phyloP scores from a whole-genome alignment of 2,888 invertebrate genomes.

The Yponomeuta evonymella region DNA sequence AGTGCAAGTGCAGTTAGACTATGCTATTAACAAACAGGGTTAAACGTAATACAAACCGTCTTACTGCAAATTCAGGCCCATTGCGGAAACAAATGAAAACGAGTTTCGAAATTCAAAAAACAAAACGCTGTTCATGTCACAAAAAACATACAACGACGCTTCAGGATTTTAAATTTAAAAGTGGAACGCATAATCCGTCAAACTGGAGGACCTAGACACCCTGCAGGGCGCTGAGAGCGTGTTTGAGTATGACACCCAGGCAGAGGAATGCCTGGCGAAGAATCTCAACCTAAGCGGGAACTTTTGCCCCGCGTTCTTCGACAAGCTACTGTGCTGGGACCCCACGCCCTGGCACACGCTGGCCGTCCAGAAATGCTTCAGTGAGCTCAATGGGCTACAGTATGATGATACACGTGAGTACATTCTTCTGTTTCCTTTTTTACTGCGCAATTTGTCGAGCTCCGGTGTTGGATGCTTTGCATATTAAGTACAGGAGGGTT shows the following conservation, averaged over 20 bases:
- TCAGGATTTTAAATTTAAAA: background rate
- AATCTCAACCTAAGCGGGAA: slow-evolving; percentile 39
- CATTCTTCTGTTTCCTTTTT: slow-evolving; percentile 16
- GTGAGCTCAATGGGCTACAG: slow-evolving; percentile 83
- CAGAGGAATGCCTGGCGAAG: slow-evolving; percentile 52
- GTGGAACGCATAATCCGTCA: slow-evolving; percentile 35
- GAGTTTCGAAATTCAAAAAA: slow-evolving; percentile 26
- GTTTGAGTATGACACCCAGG: slow-evolving; percentile 50
- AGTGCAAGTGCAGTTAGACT: slow-evolving; percentile 2
- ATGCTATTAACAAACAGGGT: background rate
- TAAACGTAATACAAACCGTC: background rate
- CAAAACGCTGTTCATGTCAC: background rate
- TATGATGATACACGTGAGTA: slow-evolving; percentile 91
- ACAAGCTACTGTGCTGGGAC: slow-evolving; percentile 90
- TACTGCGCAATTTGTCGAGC: background rate
- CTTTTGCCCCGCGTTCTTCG: slow-evolving; percentile 82
- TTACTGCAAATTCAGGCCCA: background rate
- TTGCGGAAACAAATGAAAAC: background rate
- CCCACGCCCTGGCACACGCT: slow-evolving; percentile 81
- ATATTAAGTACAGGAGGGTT: too few species aligned
- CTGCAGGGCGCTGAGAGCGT: slow-evolving; percentile 53
- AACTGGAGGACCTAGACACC: slow-evolving; percentile 70
- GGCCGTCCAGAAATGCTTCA: slow-evolving; percentile 86
- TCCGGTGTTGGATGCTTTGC: too few species aligned
- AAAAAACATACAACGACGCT: background rate